Base-by-base conservation (phyloP, 2,113 vertebrate genomes). In the Polyodon spathula region DNA sequence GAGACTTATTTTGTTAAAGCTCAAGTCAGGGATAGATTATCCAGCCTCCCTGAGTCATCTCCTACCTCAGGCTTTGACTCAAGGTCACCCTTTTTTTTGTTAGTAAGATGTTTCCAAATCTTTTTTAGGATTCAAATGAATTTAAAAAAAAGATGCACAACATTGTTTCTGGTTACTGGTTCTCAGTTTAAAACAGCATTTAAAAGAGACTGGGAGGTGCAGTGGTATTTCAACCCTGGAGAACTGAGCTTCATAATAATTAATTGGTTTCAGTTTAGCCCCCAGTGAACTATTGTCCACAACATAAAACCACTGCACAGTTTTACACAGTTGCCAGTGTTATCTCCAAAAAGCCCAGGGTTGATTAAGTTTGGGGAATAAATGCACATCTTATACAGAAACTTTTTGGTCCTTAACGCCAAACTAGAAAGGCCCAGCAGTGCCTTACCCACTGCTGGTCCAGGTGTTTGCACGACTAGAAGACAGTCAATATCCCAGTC, bases 181-280 rank as follows among this genome's bases (percentile, higher is more conserved):
- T 50, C 57, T 39, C 38, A 27, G 44, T 37, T 44, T 53, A 58
- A 58, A 63, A 27, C 44, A 58, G 44, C 41, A 63, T 57, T n/a
- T 55, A 55, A 56, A 62, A 42, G 27, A 40, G 37, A 37, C 51
- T 8, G 15, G 16, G 54, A 56, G 42, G 37, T 56, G 37, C 8
- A 9, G 37, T n/a, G 12, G 54, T 46, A 17, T 48, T 46, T 56
- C 27, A 56, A 27, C 54, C 56, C 27, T 46, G 37, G 61, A 46
- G 52, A 62, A 4, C 41, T 17, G 37, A 39, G 40, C 12, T 38
- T 40, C 62, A 51, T 6, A 12, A 63, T 15, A 52, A 11, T 17
- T 2, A 42, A 58, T 39, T 41, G 56, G n/a, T 6, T 46, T 58
- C 39, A 5, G 39, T 52, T 27, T 17, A 50, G 57, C 17, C 54